Evolutionary conservation across 2,797 vertebrate genomes (phyloP).

Genomic region (Fratercula arctica): DNA sequence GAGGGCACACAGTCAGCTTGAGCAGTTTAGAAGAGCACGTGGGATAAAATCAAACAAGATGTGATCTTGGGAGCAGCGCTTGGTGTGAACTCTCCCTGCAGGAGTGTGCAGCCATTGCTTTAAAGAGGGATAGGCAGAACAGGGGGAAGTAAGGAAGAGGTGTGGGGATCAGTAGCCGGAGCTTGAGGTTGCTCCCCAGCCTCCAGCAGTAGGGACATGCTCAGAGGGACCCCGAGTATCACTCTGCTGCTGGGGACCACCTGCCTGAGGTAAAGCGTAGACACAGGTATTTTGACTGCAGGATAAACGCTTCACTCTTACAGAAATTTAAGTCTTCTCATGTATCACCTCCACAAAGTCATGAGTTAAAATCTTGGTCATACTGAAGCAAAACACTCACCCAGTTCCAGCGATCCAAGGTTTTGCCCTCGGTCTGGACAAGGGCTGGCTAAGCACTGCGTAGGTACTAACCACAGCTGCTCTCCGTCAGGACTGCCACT

Average conservation of each 20-base stretch:
- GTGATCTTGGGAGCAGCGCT: neutral
- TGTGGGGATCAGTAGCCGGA: accelerated
- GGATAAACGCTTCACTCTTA: neutral
- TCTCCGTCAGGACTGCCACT: neutral
- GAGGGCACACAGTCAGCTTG: neutral
- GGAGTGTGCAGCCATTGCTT: neutral
- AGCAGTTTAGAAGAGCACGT: accelerated
- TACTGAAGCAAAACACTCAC: neutral
- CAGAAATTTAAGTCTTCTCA: neutral
- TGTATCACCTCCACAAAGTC: neutral
- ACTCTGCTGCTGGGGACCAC: neutral
- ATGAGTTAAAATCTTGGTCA: neutral
- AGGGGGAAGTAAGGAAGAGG: neutral
- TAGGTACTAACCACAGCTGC: neutral
- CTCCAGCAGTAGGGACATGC: accelerated
- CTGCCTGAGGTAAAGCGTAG: neutral
- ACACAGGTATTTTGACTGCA: neutral
- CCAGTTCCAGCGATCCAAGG: neutral
- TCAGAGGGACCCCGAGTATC: accelerated
- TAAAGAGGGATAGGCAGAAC: neutral
- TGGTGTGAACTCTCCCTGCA: neutral
- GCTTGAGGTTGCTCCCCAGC: neutral
- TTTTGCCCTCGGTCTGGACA: neutral
- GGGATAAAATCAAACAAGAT: neutral
- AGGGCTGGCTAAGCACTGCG: neutral